Base-by-base conservation (phyloP, 2,113 vertebrate genomes). In the Clinocottus analis region DNA sequence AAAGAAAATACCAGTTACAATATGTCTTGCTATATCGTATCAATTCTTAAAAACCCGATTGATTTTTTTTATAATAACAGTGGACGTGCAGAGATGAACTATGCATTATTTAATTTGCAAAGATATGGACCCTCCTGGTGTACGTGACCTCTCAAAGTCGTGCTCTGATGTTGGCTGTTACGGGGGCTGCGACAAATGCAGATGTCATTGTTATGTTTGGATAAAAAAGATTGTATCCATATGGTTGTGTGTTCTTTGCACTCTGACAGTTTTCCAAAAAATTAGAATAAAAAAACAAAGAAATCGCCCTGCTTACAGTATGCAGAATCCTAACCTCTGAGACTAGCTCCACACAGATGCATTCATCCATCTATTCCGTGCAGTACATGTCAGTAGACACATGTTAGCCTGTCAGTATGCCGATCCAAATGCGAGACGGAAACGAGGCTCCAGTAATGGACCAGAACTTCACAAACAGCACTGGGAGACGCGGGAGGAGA, bases 361-460 rank as follows among this genome's bases (percentile, higher is more conserved):
- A 62, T 56, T 43, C 8, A 73, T 37, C 56, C 51, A 55, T 16
- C 16, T 33, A 39, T 53, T 58, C 14, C 47, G 79, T 23, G 41
- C 17, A 53, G 43, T 19, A 55, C 59, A 39, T 23, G 37, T 47
- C 37, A 76, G 27, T 60, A 35, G 37, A 49, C 4, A n/a, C 33
- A 35, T 17, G 61, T 68, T 25, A 43, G 59, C n/a, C 9, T 39
- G 69, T 23, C 58, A 25, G 33, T 10, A n/a, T 29, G 17, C 64
- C 16, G 63, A n/a, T 5, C 12, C 16, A 35, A 33, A 25, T 77
- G 45, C 43, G 14, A 74, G 53, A 49, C 31, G 60, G 60, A 63
- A 76, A 73, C 53, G 66, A 83, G 63, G 35, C 83, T 86, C 37
- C 58, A 10, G 49, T 51, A 65, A 56, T 41, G 19, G 55, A 62